Evolutionary conservation across 2,888 invertebrate genomes (phyloP), one percentile per base, ranked within the genome.

Genomic region (Agrotis clavis): DNA sequence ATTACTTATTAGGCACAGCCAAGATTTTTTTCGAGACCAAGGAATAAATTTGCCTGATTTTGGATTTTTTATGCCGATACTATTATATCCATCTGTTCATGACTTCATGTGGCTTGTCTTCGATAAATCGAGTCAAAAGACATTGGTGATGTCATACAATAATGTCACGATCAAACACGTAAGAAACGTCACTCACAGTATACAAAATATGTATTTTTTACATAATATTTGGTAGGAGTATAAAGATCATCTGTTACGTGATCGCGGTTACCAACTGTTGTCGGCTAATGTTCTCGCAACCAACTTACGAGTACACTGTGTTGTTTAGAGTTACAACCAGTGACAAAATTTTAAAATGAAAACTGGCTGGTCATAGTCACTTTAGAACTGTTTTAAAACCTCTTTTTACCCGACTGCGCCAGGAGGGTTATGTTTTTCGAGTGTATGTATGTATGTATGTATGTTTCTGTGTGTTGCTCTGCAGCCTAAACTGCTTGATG

Each of bases 221-320:
- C 62, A 78, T 77, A 69, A 82, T 74, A 74, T 71, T 67, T 69
- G 50, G 47, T 59, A 67, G 21, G 60, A 56, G 70, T 62, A 47
- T 67, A 71, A 68, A 82, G 80, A 70, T 70, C 67, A 65, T 63
- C 54, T 11, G 60, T 83, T 83, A 76, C 83, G 83, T 80, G 64
- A 62, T 59, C 30, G 3, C 25, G 50, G 71, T 50, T 63, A 21
- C 64, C 62, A 35, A 25, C 48, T 45, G 62, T 54, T 67, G 48
- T 64, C 63, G 65, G 59, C 21, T 78, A 70, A 77, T 47, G 30
- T 54, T 76, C 18, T 47, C 21, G 59, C 51, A 65, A 62, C 47
- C 41, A 62, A 7, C 30, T 47, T 48, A 60, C n/a, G n/a, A n/a
- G n/a, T n/a, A n/a, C 4, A 18, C 57, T 14, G 25, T 5, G 13